Evolutionary conservation across 2,888 invertebrate genomes (phyloP), one percentile per base, ranked within the genome.

Genomic region (Melinaea marsaeus): DNA sequence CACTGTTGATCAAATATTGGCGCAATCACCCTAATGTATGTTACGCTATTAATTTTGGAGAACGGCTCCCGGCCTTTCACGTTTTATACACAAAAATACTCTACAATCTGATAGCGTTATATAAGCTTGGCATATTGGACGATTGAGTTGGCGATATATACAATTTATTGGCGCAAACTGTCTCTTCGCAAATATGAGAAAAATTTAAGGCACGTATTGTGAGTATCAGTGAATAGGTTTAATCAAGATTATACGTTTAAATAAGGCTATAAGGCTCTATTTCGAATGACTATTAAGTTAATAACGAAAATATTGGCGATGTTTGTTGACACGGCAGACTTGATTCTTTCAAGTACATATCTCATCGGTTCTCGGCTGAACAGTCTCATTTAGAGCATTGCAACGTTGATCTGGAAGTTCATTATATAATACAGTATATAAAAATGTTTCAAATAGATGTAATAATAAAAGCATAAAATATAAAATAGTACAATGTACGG

Each of bases 21-120:
- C 61, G 65, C 71, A 72, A 73, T 73, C 71, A 68, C 64, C 66
- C 64, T 72, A 73, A 72, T 72, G 70, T 66, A 68, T 67, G 60
- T 61, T 63, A 65, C 59, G 60, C 57, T 47, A 59, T 55, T 42
- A 62, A 60, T 13, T 42, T 61, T 64, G 55, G 58, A 65, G 63
- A 56, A 47, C 59, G 32, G 60, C 63, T 42, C 57, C 13, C 51
- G 13, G 45, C 9, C 42, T 56, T 32, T 62, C 48, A 56, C 57
- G 42, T 34, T 13, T n/a, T 5, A 11, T 58, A n/a, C 13, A 46
- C 55, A 58, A 34, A 35, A 13, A n/a, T 47, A 42, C 56, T 60
- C 55, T 55, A 34, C 13, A 61, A 66, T 61, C 64, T 46, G 48
- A 57, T 35, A 32, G 68, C 55, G 55, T 62, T 64, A 64, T 62